These are phyloP conservation scores for Felis chaus DNA, from an alignment of 2,113 vertebrate genomes.

Conservation along the genomic window DNA sequence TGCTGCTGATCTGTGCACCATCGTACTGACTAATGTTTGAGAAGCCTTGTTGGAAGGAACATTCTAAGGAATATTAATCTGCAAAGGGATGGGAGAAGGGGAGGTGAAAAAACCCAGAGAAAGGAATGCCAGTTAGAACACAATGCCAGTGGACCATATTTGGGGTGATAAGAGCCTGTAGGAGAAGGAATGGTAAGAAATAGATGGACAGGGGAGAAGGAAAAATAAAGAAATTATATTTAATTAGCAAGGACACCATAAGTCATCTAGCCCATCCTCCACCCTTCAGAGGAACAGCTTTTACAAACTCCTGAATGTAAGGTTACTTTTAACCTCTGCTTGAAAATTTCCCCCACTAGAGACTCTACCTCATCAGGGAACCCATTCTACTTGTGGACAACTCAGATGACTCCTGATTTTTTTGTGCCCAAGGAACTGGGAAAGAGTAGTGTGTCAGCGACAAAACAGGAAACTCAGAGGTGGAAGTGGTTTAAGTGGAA, in stretches of 20 bases:
- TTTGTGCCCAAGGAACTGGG: not conserved
- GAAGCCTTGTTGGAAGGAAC: conserved; percentile 30
- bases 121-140: conserved; percentile 44
- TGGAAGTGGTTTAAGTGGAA: not conserved
- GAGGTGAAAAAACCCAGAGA: not conserved
- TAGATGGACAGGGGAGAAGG: not conserved
- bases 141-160: not conserved
- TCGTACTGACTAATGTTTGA: not conserved
- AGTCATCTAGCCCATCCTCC: not conserved
- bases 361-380: not conserved
- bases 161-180: not conserved
- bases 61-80: conserved; percentile 37
- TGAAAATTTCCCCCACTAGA: conserved; percentile 3
- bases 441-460: not conserved
- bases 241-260: not conserved
- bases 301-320: not conserved
- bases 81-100: not conserved
- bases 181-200: not conserved
- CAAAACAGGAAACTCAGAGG: not conserved
- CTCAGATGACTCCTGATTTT: not conserved
- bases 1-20: not conserved
- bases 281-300: not conserved
- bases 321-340: not conserved
- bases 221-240: conserved; percentile 1
- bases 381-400: not conserved